phyloP scores from a whole-genome alignment of 2,113 vertebrate species.

The Siniperca knerii region DNA sequence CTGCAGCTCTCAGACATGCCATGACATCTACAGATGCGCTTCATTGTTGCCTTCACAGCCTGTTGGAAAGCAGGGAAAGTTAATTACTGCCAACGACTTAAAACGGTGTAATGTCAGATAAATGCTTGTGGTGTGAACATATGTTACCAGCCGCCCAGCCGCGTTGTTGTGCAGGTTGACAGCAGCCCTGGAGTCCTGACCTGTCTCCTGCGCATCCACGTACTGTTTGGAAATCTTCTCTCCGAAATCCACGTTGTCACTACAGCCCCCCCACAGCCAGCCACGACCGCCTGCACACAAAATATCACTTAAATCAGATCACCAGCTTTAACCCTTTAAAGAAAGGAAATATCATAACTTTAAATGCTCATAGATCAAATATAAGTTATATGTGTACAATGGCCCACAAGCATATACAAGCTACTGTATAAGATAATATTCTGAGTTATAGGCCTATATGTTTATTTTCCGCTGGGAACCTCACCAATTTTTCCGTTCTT shows the following conservation, averaged over 20 bases:
- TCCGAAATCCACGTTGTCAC: constrained; percentile 96
- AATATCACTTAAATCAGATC: not conserved
- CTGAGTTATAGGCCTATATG: not conserved
- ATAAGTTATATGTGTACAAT: not conserved
- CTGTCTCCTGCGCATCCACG: constrained; percentile 94
- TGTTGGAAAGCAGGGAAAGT: constrained; percentile 55
- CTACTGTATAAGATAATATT: not conserved
- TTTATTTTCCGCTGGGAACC: not conserved
- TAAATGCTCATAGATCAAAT: not conserved
- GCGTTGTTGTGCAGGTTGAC: constrained; percentile 99
- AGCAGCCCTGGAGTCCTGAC: constrained; percentile 92
- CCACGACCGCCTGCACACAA: constrained; percentile 89
- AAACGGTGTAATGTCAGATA: too few relatives aligned
- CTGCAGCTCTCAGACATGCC: constrained; percentile 98
- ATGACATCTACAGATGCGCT: constrained; percentile 94
- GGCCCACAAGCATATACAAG: not conserved
- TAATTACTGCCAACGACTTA: not conserved
- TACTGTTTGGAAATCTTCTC: constrained; percentile 95
- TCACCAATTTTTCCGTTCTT: constrained; percentile 91
- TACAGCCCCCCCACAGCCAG: constrained; percentile 98
- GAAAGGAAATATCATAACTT: not conserved
- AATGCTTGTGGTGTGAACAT: not conserved
- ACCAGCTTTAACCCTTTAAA: not conserved
- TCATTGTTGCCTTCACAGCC: constrained; percentile 94
- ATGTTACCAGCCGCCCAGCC: constrained; percentile 90